Conservation (phyloP, 2,888 invertebrate species). For the Chymomyza caudatula region DNA sequence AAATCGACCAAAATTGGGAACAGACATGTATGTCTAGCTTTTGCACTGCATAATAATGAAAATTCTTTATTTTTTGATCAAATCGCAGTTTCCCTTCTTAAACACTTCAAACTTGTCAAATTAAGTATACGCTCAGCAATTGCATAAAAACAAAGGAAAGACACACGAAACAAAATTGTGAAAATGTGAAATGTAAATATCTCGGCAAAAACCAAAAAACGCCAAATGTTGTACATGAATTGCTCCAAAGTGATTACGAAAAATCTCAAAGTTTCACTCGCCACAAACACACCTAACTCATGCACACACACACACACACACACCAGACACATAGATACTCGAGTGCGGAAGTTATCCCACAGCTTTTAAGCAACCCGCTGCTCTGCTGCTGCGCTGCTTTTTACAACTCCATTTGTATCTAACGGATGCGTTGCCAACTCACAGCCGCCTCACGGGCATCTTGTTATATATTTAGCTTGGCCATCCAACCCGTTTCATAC, state of each 20-base stretch:
- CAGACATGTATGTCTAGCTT: too few species aligned
- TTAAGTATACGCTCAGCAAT: background rate
- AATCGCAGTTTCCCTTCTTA: background rate
- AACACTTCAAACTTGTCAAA: background rate
- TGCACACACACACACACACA: background rate
- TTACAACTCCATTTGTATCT: slow-evolving; percentile 57
- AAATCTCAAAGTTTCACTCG: slow-evolving; percentile 64
- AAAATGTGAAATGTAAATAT: slow-evolving; percentile 69
- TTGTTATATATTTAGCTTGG: slow-evolving; percentile 19
- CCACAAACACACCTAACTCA: slow-evolving; percentile 35
- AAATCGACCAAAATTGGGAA: too few species aligned
- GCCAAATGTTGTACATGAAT: slow-evolving; percentile 42
- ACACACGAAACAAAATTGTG: slow-evolving; percentile 49
- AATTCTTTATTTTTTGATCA: too few species aligned
- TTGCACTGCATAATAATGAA: too few species aligned
- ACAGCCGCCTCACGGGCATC: slow-evolving; percentile 21
- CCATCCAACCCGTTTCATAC: slow-evolving; percentile 33
- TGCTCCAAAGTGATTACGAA: slow-evolving; percentile 67
- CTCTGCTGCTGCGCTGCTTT: slow-evolving; percentile 23
- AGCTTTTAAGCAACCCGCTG: slow-evolving; percentile 45
- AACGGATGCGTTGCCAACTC: slow-evolving; percentile 34
- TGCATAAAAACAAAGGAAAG: background rate
- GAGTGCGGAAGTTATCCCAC: slow-evolving; percentile 71
- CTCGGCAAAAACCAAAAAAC: slow-evolving; percentile 43
- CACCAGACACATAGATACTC: background rate